Evolutionary conservation across 1,140 invertebrate genomes (phyloP).

Genomic region (Drosophila truncata): DNA sequence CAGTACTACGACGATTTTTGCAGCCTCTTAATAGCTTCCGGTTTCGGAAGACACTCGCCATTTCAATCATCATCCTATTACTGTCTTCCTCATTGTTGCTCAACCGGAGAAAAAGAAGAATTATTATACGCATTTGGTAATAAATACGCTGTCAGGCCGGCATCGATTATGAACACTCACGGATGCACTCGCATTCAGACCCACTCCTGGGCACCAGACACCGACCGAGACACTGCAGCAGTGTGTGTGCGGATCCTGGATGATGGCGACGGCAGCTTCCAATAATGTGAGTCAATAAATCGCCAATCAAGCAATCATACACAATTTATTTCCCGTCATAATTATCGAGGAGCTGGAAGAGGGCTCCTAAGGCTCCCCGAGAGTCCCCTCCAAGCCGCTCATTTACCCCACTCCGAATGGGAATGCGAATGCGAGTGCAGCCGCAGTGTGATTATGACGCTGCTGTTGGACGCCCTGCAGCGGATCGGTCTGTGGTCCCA

Average conservation of each 20-base stretch:
- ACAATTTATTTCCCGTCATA: slow-evolving; percentile 85
- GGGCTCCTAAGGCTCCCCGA: slow-evolving; percentile 13
- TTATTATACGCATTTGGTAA: slow-evolving; percentile 73
- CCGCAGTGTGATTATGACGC: slow-evolving; percentile 78
- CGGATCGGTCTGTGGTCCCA: slow-evolving; percentile 49
- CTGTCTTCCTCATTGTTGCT: slow-evolving; percentile 16
- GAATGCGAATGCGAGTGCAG: slow-evolving; percentile 47
- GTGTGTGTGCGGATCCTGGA: slow-evolving; percentile 15
- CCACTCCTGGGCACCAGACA: slow-evolving; percentile 12
- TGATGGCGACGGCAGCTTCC: slow-evolving; percentile 71
- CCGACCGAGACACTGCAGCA: not conserved
- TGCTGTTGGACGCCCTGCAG: slow-evolving; percentile 79
- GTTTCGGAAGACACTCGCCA: slow-evolving; percentile 54
- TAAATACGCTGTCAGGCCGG: slow-evolving; percentile 79
- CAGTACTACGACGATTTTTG: not conserved
- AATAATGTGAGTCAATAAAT: slow-evolving; percentile 85
- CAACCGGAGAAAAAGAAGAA: slow-evolving; percentile 34
- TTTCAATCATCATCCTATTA: slow-evolving; percentile 69
- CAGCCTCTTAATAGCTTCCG: slow-evolving; percentile 69
- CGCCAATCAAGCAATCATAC: slow-evolving; percentile 85
- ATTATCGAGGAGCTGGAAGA: slow-evolving; percentile 71
- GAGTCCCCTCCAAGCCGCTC: slow-evolving; percentile 15
- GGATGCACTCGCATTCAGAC: slow-evolving; percentile 66
- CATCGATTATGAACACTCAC: slow-evolving; percentile 81
- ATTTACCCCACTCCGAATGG: slow-evolving; percentile 20